These are phyloP conservation scores for Limnephilus auricula DNA, from an alignment of 2,888 invertebrate genomes.

Conservation along the genomic window DNA sequence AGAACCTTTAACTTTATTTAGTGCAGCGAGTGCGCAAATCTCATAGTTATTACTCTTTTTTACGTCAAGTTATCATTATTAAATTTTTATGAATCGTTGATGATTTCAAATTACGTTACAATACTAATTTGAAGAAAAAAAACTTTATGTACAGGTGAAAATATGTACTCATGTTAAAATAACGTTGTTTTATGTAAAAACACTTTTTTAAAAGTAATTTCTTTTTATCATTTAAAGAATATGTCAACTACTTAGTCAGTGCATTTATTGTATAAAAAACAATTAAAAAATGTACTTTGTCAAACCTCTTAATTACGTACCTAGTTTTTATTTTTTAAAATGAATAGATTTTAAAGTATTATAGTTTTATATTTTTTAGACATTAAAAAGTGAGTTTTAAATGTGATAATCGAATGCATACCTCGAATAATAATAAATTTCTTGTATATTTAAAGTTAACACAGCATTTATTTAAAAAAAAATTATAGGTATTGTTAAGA, in stretches of 20 bases:
- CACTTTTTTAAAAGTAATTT: neutral
- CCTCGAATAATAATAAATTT: neutral
- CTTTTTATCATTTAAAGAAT: too few species aligned
- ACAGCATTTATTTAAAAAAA: neutral
- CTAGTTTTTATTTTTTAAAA: neutral
- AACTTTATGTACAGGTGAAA: neutral
- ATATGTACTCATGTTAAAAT: conserved; percentile 30
- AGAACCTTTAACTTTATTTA: neutral
- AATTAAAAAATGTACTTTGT: neutral
- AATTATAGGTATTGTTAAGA: neutral
- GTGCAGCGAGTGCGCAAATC: conserved; percentile 19
- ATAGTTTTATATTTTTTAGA: neutral
- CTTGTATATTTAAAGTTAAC: neutral
- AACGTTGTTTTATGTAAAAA: neutral
- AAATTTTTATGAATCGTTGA: conserved; percentile 40
- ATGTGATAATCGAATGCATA: neutral
- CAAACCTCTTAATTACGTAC: neutral
- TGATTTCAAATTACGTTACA: conserved; percentile 16
- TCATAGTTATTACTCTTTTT: conserved; percentile 38
- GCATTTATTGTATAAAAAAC: neutral
- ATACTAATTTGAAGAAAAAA: conserved; percentile 1
- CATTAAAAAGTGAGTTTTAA: neutral
- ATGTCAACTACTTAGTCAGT: neutral
- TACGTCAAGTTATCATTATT: conserved; percentile 38
- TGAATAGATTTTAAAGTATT: neutral